A percentile compares a stretch with the other conserved stretches of the same genome.
These are phyloP conservation scores for Phocides pigmalion DNA, from an alignment of 1,140 invertebrate genomes.

Conservation along the genomic window DNA sequence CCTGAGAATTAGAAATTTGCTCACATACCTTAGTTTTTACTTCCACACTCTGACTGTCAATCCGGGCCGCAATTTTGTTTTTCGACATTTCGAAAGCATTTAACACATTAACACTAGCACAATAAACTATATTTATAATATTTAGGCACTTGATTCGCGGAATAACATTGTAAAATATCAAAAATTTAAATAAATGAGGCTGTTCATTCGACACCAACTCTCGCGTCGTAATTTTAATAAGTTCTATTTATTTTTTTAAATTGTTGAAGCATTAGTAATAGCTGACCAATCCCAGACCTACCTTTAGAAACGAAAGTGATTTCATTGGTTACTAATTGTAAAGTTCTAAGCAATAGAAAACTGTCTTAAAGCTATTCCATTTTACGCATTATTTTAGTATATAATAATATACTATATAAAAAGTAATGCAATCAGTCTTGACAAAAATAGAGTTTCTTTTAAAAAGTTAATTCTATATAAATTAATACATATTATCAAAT, in stretches of 20 bases:
- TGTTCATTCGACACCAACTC: slow-evolving; percentile 60
- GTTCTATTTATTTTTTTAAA: slow-evolving; percentile 61
- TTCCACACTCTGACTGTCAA: slow-evolving; percentile 87
- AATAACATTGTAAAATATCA: slow-evolving; percentile 77
- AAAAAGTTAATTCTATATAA: too few species aligned
- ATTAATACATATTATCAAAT: too few species aligned
- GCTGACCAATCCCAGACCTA: slow-evolving; percentile 50
- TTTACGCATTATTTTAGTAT: slow-evolving; percentile 27
- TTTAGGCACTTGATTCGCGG: slow-evolving; percentile 75
- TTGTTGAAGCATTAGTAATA: slow-evolving; percentile 74
- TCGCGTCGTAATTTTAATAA: slow-evolving; percentile 74
- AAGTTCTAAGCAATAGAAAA: slow-evolving; percentile 36
- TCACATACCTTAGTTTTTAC: slow-evolving; percentile 88
- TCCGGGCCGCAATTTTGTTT: slow-evolving; percentile 86
- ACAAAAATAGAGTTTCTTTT: too few species aligned
- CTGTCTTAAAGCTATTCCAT: slow-evolving; percentile 18
- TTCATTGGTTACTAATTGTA: slow-evolving; percentile 44
- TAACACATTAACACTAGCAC: slow-evolving; percentile 60
- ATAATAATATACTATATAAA: too few species aligned
- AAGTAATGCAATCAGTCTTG: too few species aligned
- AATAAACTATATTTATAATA: slow-evolving; percentile 60
- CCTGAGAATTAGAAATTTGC: slow-evolving; percentile 67
- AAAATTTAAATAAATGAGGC: slow-evolving; percentile 69
- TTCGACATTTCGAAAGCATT: slow-evolving; percentile 87
- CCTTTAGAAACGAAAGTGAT: slow-evolving; percentile 14